phyloP scores from a whole-genome alignment of 1,140 invertebrate genomes.

The Acromyrmex echinatior region DNA sequence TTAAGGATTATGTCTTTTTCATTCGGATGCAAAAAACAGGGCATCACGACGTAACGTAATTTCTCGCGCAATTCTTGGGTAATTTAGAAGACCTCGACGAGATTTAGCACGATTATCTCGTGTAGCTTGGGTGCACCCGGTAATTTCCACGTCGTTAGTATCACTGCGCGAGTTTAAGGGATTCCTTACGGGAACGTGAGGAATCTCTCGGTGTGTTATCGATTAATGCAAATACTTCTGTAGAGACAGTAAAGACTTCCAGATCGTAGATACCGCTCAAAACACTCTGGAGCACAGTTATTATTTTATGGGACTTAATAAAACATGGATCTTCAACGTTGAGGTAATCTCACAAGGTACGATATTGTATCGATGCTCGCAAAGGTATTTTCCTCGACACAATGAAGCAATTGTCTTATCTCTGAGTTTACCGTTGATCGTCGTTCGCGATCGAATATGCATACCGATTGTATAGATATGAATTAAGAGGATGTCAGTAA shows the following conservation, averaged over 20 bases:
- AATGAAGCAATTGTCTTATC: not conserved
- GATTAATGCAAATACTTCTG: slow-evolving; percentile 32
- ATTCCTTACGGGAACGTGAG: not conserved
- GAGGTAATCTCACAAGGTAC: not conserved
- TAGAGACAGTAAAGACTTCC: not conserved
- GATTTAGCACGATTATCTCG: slow-evolving; percentile 41
- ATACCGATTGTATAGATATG: slow-evolving; percentile 12
- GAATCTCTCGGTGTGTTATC: slow-evolving; percentile 2
- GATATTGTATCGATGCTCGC: not conserved
- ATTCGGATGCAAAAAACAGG: not conserved
- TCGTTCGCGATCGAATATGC: not conserved
- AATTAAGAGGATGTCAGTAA: not conserved
- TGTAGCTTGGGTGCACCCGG: not conserved
- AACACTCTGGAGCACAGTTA: not conserved
- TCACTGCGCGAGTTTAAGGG: slow-evolving; percentile 40
- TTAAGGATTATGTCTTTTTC: not conserved
- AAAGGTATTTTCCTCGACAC: not conserved
- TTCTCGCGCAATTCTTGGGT: slow-evolving; percentile 9
- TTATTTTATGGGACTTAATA: slow-evolving; percentile 19
- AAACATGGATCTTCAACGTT: not conserved
- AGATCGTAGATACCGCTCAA: not conserved
- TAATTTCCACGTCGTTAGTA: slow-evolving; percentile 57
- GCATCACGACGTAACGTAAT: not conserved
- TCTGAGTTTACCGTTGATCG: not conserved
- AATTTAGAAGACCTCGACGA: slow-evolving; percentile 7